A percentile compares a stretch with the other conserved stretches of the same genome.
phyloP scores from a whole-genome alignment of 2,797 vertebrate genomes.

The Threskiornis aethiopicus region DNA sequence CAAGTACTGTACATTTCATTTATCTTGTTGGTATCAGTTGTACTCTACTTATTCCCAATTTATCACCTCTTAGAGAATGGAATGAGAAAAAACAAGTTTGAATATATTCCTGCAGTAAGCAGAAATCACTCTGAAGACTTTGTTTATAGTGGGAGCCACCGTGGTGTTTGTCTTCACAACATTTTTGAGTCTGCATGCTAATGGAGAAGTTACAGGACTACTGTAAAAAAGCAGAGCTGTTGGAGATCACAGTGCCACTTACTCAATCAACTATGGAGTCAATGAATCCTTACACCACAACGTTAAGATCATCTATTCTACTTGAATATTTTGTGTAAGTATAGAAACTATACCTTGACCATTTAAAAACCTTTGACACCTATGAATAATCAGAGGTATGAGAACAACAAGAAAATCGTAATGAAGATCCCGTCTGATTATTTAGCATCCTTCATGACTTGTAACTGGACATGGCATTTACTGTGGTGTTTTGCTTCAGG shows the following conservation, averaged over 20 bases:
- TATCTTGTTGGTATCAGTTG: not conserved
- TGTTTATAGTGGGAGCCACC: not conserved
- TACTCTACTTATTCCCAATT: not conserved
- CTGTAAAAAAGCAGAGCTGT: not conserved
- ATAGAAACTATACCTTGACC: not conserved
- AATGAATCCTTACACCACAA: not conserved
- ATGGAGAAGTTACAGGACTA: rapidly evolving
- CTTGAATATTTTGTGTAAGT: not conserved
- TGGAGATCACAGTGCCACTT: not conserved
- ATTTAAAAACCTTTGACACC: not conserved
- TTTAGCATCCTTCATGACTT: not conserved
- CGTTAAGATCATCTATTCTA: not conserved
- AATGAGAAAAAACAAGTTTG: not conserved
- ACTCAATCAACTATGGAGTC: not conserved
- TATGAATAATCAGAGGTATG: not conserved
- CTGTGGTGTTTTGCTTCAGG: not conserved
- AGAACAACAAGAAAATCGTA: not conserved
- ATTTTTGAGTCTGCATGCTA: not conserved
- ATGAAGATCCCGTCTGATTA: rapidly evolving
- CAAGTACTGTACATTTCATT: not conserved
- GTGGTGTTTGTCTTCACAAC: not conserved
- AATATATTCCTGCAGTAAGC: not conserved
- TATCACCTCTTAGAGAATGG: not conserved
- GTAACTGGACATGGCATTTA: not conserved
- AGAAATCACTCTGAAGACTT: not conserved